phyloP scores from a whole-genome alignment of 2,113 vertebrate genomes.

The Picathartes gymnocephalus region DNA sequence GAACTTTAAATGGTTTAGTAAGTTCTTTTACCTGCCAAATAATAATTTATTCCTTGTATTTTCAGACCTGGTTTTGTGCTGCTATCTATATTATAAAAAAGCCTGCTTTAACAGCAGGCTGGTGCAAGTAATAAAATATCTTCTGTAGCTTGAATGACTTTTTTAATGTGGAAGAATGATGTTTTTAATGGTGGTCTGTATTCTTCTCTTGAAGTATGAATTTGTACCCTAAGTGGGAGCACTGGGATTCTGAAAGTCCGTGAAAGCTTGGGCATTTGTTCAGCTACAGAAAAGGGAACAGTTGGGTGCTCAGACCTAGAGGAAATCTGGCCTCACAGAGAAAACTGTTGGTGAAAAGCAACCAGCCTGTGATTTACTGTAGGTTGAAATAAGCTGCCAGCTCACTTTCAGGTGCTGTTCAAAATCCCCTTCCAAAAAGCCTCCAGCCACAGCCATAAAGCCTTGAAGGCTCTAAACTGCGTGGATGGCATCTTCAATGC shows the following conservation, averaged over 20 bases:
- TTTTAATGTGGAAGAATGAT: neutral
- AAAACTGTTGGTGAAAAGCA: neutral
- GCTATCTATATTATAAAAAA: neutral
- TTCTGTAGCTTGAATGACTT: neutral
- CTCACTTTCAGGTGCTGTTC: neutral
- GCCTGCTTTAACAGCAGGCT: neutral
- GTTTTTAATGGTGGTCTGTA: neutral
- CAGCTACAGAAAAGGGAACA: neutral
- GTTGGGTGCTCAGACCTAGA: slow-evolving; percentile 14
- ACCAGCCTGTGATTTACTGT: neutral
- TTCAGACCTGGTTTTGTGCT: neutral
- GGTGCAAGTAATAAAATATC: neutral
- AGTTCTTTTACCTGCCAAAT: neutral
- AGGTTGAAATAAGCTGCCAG: slow-evolving; percentile 9
- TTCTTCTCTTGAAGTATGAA: neutral
- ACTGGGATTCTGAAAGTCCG: neutral
- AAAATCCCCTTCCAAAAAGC: slow-evolving; percentile 30
- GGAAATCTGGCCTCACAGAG: neutral
- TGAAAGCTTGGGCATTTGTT: neutral
- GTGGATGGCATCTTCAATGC: neutral
- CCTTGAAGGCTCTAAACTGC: neutral
- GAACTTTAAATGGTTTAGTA: neutral
- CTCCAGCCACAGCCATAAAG: neutral
- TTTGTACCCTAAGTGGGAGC: neutral
- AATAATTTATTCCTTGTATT: neutral